Conservation (phyloP, 1,140 invertebrate species). For the Antheraea pernyi region DNA sequence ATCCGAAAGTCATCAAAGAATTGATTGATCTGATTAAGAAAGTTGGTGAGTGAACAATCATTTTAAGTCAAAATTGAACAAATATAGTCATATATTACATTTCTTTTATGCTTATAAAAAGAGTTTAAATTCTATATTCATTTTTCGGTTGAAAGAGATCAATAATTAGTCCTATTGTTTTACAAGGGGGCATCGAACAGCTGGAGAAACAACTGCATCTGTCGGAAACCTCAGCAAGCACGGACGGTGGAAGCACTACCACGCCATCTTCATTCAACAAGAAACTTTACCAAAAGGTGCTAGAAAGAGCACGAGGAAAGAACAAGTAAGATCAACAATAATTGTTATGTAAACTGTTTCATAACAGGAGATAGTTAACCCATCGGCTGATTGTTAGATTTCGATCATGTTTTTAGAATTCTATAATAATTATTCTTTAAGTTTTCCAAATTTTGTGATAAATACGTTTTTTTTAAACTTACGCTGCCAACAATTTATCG, state of each 20-base stretch:
- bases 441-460: no score
- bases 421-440: no score
- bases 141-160: slow-evolving; percentile 27
- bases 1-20: slow-evolving; percentile 91
- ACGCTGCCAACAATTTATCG: no score
- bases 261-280: slow-evolving; percentile 84
- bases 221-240: slow-evolving; percentile 67
- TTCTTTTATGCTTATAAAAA: no score
- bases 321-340: slow-evolving; percentile 41
- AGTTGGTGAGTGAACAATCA: slow-evolving; percentile 80
- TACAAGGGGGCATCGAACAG: slow-evolving; percentile 85
- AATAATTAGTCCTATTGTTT: slow-evolving; percentile 6
- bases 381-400: no score
- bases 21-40: slow-evolving; percentile 91
- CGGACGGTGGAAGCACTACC: slow-evolving; percentile 59
- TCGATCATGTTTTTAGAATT: no score
- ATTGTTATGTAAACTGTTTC: no score
- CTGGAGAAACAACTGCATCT: slow-evolving; percentile 87
- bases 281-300: slow-evolving; percentile 86
- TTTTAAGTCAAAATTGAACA: neutral
- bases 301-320: slow-evolving; percentile 68
- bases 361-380: no score
- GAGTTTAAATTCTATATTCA: no score
- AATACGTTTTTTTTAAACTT: no score
- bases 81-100: no score